A percentile compares a stretch with the other conserved stretches of the same genome.
phyloP scores from a whole-genome alignment of 2,113 vertebrate species.

The Chascanopsetta lugubris region DNA sequence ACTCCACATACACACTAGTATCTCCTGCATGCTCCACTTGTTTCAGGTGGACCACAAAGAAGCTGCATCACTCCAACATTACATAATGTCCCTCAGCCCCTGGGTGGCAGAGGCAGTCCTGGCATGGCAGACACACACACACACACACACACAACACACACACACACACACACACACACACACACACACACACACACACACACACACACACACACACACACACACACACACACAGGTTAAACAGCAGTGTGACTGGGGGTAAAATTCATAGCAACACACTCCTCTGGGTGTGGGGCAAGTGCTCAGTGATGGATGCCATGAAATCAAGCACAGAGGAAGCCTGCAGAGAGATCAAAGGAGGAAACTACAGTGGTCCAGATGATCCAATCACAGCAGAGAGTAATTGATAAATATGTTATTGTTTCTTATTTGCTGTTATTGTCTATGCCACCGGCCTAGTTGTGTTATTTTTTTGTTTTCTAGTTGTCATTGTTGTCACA shows the following conservation, averaged over 20 bases:
- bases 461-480: too few species aligned
- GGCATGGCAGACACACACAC: background rate
- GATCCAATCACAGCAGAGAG: background rate
- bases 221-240: conserved; percentile 23
- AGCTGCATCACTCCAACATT: conserved; percentile 58
- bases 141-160: conserved; percentile 8
- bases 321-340: background rate
- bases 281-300: background rate
- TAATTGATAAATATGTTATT: background rate
- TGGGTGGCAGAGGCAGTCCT: conserved; percentile 7
- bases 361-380: background rate
- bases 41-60: conserved; percentile 56
- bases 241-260: background rate
- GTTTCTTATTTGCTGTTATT: too few species aligned
- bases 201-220: background rate
- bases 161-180: too few species aligned
- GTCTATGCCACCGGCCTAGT: too few species aligned
- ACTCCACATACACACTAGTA: conserved; percentile 1
- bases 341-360: background rate
- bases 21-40: background rate
- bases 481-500: too few species aligned
- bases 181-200: too few species aligned
- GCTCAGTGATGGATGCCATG: background rate
- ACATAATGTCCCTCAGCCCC: conserved; percentile 48
- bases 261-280: conserved; percentile 1